Evolutionary conservation across 1,140 invertebrate species (phyloP).

Genomic region (Frieseomelitta varia): DNA sequence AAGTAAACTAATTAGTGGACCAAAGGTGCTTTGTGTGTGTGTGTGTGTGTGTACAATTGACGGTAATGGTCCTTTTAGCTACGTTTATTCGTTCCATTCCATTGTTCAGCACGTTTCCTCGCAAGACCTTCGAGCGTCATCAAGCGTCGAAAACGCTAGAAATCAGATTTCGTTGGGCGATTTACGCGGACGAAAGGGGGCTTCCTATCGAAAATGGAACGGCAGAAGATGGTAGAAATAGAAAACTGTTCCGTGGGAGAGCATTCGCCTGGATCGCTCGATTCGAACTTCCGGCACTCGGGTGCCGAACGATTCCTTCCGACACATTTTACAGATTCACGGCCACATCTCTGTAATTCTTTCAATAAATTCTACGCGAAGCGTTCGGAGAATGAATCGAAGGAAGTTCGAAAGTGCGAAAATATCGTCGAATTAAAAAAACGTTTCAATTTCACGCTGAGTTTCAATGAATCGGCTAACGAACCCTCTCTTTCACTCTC

Average conservation of each 20-base stretch:
- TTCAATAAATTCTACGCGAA: too few relatives aligned
- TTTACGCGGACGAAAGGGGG: neutral
- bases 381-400: too few relatives aligned
- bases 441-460: too few relatives aligned
- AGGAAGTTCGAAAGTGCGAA: too few relatives aligned
- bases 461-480: too few relatives aligned
- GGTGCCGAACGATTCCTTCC: neutral
- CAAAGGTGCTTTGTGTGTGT: neutral
- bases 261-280: neutral
- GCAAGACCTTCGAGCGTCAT: neutral
- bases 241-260: neutral
- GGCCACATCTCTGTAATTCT: too few relatives aligned
- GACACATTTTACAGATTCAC: neutral
- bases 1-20: slow-evolving; percentile 9
- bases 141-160: neutral
- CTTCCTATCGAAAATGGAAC: neutral
- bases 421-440: too few relatives aligned
- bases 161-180: neutral
- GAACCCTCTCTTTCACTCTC: too few relatives aligned
- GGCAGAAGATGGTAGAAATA: neutral
- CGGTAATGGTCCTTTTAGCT: neutral
- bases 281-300: slow-evolving; percentile 21
- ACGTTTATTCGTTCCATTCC: neutral
- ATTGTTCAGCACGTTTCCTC: neutral
- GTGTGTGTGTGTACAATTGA: neutral